These are phyloP conservation scores for rat (Rattus norvegicus) DNA, from an alignment of 2,113 vertebrate species.

Conservation along the genomic window DNA sequence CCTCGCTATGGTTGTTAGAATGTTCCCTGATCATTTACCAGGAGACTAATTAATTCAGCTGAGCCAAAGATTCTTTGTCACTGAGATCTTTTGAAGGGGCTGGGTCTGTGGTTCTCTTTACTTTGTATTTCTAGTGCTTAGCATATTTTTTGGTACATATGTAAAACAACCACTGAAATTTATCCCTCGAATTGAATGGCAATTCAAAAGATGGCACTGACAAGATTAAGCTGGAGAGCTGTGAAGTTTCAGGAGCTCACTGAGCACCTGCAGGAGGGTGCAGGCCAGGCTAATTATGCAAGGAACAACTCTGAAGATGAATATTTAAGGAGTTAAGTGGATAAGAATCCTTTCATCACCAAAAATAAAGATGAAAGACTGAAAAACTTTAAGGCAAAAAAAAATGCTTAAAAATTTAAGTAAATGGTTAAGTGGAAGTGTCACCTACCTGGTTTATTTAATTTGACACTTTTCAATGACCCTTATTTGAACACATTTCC, in stretches of 20 bases:
- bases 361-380: neutral
- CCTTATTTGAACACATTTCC: conserved; percentile 31
- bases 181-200: neutral
- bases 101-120: neutral
- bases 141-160: neutral
- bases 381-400: neutral
- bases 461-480: conserved; percentile 37
- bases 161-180: neutral
- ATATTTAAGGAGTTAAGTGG: neutral
- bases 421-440: neutral
- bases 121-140: neutral
- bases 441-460: neutral
- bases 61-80: neutral
- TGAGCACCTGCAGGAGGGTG: neutral
- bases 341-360: neutral
- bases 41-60: conserved; percentile 12
- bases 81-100: neutral
- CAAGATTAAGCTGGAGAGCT: neutral
- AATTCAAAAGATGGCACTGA: neutral
- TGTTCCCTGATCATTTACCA: neutral
- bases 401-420: conserved; percentile 27
- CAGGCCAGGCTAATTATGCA: neutral
- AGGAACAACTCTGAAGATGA: neutral
- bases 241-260: neutral
- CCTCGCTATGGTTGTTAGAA: neutral